A percentile compares a stretch with the other conserved stretches of the same genome.
Conservation (phyloP, 2,797 vertebrate species). For the Cryptoblepharus egeriae region DNA sequence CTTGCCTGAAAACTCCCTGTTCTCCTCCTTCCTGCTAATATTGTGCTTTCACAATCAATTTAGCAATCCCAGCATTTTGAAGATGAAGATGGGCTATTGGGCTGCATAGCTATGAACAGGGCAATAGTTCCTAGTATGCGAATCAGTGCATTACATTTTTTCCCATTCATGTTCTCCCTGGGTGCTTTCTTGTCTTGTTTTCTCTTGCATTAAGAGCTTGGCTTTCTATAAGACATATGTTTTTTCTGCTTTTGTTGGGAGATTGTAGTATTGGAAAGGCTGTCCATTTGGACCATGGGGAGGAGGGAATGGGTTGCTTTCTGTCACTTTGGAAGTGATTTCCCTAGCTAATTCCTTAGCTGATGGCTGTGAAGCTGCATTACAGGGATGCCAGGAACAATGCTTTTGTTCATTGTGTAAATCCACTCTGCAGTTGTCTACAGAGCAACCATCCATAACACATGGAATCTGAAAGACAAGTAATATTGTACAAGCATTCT, state of each 20-base stretch:
- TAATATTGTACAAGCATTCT: background rate
- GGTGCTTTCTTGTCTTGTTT: background rate
- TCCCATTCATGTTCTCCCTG: conserved; percentile 4
- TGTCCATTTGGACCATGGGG: background rate
- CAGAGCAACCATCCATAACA: background rate
- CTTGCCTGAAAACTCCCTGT: too few species aligned
- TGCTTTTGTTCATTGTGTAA: conserved; percentile 22
- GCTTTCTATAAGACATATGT: background rate
- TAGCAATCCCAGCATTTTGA: background rate
- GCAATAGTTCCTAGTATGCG: background rate
- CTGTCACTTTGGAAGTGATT: background rate
- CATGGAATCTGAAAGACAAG: background rate
- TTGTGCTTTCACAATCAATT: too few species aligned
- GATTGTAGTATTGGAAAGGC: background rate
- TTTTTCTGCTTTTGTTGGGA: background rate
- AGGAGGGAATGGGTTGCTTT: background rate
- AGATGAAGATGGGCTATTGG: background rate
- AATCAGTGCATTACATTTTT: conserved; percentile 3
- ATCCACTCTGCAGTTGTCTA: background rate
- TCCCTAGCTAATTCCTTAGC: conserved; percentile 1
- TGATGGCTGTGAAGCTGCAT: background rate
- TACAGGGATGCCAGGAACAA: background rate
- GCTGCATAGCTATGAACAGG: background rate
- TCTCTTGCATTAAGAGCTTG: background rate
- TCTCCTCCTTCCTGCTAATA: too few species aligned